A percentile compares a stretch with the other conserved stretches of the same genome.
These are phyloP conservation scores for Elysia chlorotica DNA, from an alignment of 1,140 invertebrate species.

Conservation along the genomic window DNA sequence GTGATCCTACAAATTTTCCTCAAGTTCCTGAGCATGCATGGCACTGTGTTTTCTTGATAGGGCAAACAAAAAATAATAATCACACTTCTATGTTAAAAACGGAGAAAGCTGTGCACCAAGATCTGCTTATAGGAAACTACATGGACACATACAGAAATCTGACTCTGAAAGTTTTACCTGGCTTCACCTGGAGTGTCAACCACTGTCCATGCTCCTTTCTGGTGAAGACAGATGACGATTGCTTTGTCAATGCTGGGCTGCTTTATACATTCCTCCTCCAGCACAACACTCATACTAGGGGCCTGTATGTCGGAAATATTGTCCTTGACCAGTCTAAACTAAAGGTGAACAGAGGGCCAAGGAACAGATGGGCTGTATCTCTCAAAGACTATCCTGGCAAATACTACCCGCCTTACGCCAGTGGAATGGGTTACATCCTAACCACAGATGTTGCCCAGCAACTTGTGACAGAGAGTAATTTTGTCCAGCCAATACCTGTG, in stretches of 20 bases:
- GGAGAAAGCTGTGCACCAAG: constrained; percentile 32
- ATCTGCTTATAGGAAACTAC: constrained; percentile 49
- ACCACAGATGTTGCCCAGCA: constrained; percentile 41
- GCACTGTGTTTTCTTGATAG: constrained; percentile 51
- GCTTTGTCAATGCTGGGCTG: constrained; percentile 45
- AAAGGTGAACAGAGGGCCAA: constrained; percentile 33
- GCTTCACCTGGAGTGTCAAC: constrained; percentile 35
- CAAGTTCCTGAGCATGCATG: constrained; percentile 25
- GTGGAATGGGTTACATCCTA: constrained; percentile 46
- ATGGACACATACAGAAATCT: constrained; percentile 49
- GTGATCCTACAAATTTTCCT: constrained; percentile 27
- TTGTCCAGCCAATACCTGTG: constrained; percentile 39
- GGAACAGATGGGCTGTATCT: constrained; percentile 40
- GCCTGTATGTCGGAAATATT: constrained; percentile 46
- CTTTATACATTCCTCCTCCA: constrained; percentile 39
- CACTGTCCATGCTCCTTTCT: constrained; percentile 35
- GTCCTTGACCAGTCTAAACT: constrained; percentile 25
- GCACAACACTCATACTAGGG: constrained; percentile 27
- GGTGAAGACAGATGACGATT: constrained; percentile 54
- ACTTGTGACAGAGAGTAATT: constrained; percentile 34
- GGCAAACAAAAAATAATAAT: constrained; percentile 22
- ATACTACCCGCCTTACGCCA: constrained; percentile 45
- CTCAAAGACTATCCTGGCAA: constrained; percentile 30
- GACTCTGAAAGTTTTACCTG: constrained; percentile 46
- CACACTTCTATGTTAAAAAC: constrained; percentile 10